These are phyloP conservation scores for Cyclargus thomasi DNA, from an alignment of 1,140 invertebrate genomes.

Conservation along the genomic window DNA sequence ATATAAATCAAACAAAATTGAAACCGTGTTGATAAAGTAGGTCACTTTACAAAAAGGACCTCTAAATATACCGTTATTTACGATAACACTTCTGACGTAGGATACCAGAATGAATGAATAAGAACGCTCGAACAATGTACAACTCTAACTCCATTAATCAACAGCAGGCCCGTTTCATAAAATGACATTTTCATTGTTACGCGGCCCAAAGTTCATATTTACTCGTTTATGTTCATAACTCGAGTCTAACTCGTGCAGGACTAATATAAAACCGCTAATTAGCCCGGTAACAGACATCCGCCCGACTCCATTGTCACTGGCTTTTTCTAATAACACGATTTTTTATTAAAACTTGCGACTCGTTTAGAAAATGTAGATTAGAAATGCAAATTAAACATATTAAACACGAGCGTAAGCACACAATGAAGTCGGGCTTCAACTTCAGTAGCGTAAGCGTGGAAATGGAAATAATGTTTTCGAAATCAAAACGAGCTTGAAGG, in stretches of 20 bases:
- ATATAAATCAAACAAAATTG: neutral
- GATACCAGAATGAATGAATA: slow-evolving; percentile 51
- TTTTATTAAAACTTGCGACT: slow-evolving; percentile 21
- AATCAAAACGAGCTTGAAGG: neutral
- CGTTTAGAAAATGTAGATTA: slow-evolving; percentile 15
- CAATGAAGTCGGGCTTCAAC: neutral
- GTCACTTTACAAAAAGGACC: slow-evolving; percentile 8
- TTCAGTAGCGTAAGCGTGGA: neutral
- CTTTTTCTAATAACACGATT: slow-evolving; percentile 31
- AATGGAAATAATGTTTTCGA: neutral
- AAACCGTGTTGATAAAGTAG: slow-evolving; percentile 11
- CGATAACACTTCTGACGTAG: slow-evolving; percentile 36
- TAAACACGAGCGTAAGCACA: neutral
- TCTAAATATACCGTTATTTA: slow-evolving; percentile 40
- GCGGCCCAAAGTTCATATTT: slow-evolving; percentile 55
- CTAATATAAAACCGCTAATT: slow-evolving; percentile 47
- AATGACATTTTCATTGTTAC: slow-evolving; percentile 70
- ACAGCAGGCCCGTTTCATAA: slow-evolving; percentile 58
- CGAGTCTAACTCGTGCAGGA: slow-evolving; percentile 38
- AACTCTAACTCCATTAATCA: slow-evolving; percentile 64
- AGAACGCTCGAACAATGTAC: slow-evolving; percentile 46
- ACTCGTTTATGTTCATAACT: slow-evolving; percentile 56
- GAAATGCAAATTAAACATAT: slow-evolving; percentile 7
- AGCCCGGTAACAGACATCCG: slow-evolving; percentile 31
- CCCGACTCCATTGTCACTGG: slow-evolving; percentile 32